Evolutionary conservation across 2,797 vertebrate genomes (phyloP), one percentile per base, ranked within the genome.

Genomic region (Poeciliopsis gracilis): DNA sequence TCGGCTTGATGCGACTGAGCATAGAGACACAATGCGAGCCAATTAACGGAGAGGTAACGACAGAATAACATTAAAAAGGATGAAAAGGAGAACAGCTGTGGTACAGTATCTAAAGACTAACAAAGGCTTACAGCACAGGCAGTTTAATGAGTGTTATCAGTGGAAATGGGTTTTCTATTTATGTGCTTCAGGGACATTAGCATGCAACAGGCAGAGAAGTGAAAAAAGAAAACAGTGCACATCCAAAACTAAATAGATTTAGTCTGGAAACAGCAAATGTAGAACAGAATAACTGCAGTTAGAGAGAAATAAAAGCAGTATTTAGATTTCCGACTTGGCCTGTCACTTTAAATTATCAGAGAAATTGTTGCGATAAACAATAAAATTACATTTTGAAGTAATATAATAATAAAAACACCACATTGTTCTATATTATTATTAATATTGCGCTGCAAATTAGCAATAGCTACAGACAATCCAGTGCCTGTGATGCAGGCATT

Each of bases 71-170:
- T 55, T 13, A 79, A 79, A 51, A 36, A 28, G 3, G 30, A 70
- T 72, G 66, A 67, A 77, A 85, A 53, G 55, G 30, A 71, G 28
- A 75, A 63, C n/a, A 77, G 72, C 46, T 71, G 72, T 11, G 38
- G 53, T 78, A 79, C 77, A 78, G 77, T 76, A 85, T 72, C 76
- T 69, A 49, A 78, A 28, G 73, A 45, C 72, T 38, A 79, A 83
- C 76, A 86, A 85, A 77, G 78, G 83, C 78, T 82, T 49, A 46
- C 57, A 77, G 77, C 8, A 2, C 9, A 46, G 41, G 80, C 77
- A 84, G 77, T 83, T 80, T 85, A 81, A 84, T 63, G 61, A 72
- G 77, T 73, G 70, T 76, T 80, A 80, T 87, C 89, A 86, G 80
- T 69, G 72, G 61, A 78, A 90, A 84, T 78, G 5, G 72, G 53